Base-by-base conservation (phyloP, 1,140 invertebrate genomes). In the Drusus annulatus region DNA sequence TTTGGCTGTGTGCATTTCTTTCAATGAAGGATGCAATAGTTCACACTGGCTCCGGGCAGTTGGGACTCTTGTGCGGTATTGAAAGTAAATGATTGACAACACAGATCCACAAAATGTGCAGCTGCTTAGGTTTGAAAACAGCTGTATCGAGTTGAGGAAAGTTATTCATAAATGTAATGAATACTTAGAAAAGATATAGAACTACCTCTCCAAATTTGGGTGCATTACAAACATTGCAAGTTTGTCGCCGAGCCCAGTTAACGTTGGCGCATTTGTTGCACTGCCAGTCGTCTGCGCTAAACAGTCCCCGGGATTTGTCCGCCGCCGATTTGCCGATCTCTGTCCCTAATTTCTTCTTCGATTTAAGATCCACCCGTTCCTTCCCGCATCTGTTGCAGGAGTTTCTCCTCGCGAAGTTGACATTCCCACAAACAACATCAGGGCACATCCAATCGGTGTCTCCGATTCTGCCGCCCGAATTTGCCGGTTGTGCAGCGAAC, bases 261-360 rank as follows among this genome's bases (percentile, higher is more conserved):
- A 99, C 98, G 89, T 99, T 99, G 1, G 97, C 98, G 90, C 98
- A 99, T 88, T 99, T 99, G 88, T 96, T 98, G 88, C 99, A 99
- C 86, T 99, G 97, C 99, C 99, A 99, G 88, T 99, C 98, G 89
- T 99, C 98, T 71, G 98, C 98, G 90, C 96, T 97, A 86, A 96
- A 98, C n/a, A 99, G 91, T 16, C 99, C 99, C 84, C 98, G 94
- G 84, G 97, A 99, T 90, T 99, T 99, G 87, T 99, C 98, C 6
- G 99, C 98, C 21, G 97, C 96, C 58, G 95, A 95, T 91, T 99
- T 99, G 2, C 98, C 99, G 85, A 99, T 99, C 91, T 99, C 98
- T 81, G 96, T 95, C 0, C 98, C 98, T 76, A 98, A 91, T 90
- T 98, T 97, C 87, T 98, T 97, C 87, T 97, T 96, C 2, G 68